Evolutionary conservation across 2,888 invertebrate species (phyloP).

Genomic region (Magallana nippona): DNA sequence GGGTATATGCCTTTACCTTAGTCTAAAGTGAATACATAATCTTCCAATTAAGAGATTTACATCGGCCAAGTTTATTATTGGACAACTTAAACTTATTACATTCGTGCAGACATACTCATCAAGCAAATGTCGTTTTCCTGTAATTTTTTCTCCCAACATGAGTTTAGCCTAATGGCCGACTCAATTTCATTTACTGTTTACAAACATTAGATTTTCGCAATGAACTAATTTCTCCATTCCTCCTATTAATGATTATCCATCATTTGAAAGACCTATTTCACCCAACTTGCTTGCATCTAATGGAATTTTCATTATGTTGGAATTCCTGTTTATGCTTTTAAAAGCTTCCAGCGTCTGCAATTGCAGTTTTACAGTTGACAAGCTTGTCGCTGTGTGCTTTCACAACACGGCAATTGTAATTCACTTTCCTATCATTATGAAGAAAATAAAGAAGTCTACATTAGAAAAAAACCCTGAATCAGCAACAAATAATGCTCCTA

Average conservation of each 20-base stretch:
- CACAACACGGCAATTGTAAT: not conserved
- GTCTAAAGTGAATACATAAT: no score
- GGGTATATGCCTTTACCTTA: no score
- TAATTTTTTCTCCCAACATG: not conserved
- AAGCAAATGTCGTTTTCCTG: conserved; percentile 30
- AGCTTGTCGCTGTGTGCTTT: not conserved
- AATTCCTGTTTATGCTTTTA: conserved; percentile 15
- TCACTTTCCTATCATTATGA: no score
- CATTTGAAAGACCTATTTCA: conserved; percentile 29
- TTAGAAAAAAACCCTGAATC: no score
- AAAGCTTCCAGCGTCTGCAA: not conserved
- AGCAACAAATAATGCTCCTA: no score
- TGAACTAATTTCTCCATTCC: conserved; percentile 24
- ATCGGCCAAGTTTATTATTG: not conserved
- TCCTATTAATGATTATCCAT: conserved; percentile 10
- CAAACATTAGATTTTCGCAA: conserved; percentile 24
- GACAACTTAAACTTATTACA: conserved; percentile 9
- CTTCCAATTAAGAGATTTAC: no score
- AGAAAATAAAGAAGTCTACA: no score
- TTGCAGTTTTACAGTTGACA: not conserved
- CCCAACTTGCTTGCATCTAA: not conserved
- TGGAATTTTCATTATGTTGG: conserved; percentile 23
- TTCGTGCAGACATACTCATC: conserved; percentile 27
- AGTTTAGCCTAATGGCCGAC: not conserved
- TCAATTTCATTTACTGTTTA: conserved; percentile 30